Percentiles rank a stretch among this genome's conserved stretches.
Evolutionary conservation across 2,888 invertebrate genomes (phyloP).

Genomic region (Pycnomerus fuliginosus): DNA sequence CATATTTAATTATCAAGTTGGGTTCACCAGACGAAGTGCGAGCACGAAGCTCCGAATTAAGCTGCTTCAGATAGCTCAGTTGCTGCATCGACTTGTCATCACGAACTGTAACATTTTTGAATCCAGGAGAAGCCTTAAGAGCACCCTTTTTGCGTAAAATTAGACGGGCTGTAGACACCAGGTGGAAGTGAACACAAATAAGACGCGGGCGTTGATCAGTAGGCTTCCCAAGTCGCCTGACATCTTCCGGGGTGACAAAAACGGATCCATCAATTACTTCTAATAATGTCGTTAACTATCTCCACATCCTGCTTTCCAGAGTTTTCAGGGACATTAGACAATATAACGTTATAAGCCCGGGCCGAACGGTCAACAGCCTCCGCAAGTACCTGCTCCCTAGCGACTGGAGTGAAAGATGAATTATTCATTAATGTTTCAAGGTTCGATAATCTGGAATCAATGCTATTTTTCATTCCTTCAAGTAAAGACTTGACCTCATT

Average conservation of each 20-base stretch:
- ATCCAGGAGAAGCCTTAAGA: not conserved
- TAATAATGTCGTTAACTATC: constrained; percentile 3
- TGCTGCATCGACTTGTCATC: not conserved
- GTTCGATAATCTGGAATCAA: not conserved
- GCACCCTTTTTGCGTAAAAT: not conserved
- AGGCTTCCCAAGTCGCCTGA: constrained; percentile 1
- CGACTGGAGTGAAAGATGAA: not conserved
- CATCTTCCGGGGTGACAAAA: constrained; percentile 4
- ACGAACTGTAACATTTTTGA: not conserved
- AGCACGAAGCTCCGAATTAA: not conserved
- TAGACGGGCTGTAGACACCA: not conserved
- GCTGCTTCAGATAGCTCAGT: not conserved
- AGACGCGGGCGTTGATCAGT: not conserved
- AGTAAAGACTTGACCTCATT: not conserved
- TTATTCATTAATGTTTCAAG: not conserved
- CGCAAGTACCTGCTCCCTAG: constrained; percentile 1
- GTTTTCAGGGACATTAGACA: constrained; percentile 5
- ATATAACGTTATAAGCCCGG: constrained; percentile 2
- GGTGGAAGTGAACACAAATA: not conserved
- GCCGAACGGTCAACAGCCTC: constrained; percentile 3
- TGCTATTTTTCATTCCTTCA: not conserved
- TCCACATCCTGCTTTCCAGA: not conserved
- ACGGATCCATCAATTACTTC: constrained; percentile 3
- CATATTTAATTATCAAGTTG: not conserved
- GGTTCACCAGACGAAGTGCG: not conserved